Evolutionary conservation across 2,888 invertebrate species (phyloP).

Genomic region (Drosophila gaucha): DNA sequence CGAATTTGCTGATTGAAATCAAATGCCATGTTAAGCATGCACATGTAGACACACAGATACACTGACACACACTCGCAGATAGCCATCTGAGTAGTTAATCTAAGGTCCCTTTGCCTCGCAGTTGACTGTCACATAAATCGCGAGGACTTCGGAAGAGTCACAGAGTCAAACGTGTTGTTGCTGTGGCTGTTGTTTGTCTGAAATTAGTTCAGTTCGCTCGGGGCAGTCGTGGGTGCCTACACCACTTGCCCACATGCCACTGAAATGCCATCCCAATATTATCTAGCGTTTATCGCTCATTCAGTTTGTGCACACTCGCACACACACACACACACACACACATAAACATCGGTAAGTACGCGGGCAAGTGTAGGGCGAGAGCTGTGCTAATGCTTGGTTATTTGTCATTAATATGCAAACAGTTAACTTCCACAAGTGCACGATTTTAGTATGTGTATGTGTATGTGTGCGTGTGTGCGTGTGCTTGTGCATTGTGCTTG

Average conservation of each 20-base stretch:
- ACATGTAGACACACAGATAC: background rate
- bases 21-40: background rate
- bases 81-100: background rate
- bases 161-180: constrained; percentile 16
- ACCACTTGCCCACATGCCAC: constrained; percentile 4
- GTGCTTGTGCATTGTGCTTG: constrained; percentile 34
- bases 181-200: constrained; percentile 34
- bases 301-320: constrained; percentile 36
- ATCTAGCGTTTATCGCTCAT: constrained; percentile 68
- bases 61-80: background rate
- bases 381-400: constrained; percentile 55
- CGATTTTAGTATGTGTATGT: constrained; percentile 4
- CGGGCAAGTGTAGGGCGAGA: constrained; percentile 12
- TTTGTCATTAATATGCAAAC: constrained; percentile 77
- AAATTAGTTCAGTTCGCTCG: constrained; percentile 35
- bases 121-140: constrained; percentile 41
- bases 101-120: constrained; percentile 15
- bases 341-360: constrained; percentile 18
- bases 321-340: constrained; percentile 19
- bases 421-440: constrained; percentile 56
- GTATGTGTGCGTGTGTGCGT: constrained; percentile 24
- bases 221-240: background rate
- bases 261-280: constrained; percentile 55
- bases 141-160: constrained; percentile 26
- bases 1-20: background rate